Base-by-base conservation (phyloP, 2,888 invertebrate genomes). In the Atrina japonica region DNA sequence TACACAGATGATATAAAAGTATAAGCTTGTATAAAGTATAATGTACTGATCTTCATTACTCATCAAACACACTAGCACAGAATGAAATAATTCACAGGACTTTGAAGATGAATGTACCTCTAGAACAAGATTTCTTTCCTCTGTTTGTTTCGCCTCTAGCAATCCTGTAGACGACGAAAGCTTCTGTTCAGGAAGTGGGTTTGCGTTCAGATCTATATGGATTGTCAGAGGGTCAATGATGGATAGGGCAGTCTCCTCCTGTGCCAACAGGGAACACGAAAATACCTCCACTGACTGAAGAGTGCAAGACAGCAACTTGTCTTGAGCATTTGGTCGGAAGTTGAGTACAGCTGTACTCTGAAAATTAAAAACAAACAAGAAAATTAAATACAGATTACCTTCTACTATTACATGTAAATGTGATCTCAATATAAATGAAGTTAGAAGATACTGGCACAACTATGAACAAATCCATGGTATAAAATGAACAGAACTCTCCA, bases 141-240 rank as follows among this genome's bases (percentile, higher is more conserved):
- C 83, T 1, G 81, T 77, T 50, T 76, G 77, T 47, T 78, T 79
- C 1, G 86, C 86, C 49, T 88, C 90, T 35, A 84, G 73, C 75
- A 83, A 82, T 1, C 89, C 88, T 9, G 77, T 76, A 25, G 80
- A 66, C 18, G 68, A 80, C 9, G 70, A 76, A 66, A 64, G 86
- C 83, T 60, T 76, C 16, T 78, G 73, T 52, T 83, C 79, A 1
- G 84, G 84, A 30, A 85, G 73, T n/a, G 86, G 85, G 70, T 84
- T 85, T 58, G 86, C 83, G 66, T 86, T 87, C 59, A 90, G 81
- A 64, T 90, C 89, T 30, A 90, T 80, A 45, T 78, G 83, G 55
- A 97, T 93, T 9, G 95, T 95, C 55, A 97, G 95, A 0, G 97
- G 98, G 91, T 97, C 97, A 66, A 98, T 95, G 84, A 98, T 98